phyloP scores from a whole-genome alignment of 1,140 invertebrate species.

The Drosophila tani region DNA sequence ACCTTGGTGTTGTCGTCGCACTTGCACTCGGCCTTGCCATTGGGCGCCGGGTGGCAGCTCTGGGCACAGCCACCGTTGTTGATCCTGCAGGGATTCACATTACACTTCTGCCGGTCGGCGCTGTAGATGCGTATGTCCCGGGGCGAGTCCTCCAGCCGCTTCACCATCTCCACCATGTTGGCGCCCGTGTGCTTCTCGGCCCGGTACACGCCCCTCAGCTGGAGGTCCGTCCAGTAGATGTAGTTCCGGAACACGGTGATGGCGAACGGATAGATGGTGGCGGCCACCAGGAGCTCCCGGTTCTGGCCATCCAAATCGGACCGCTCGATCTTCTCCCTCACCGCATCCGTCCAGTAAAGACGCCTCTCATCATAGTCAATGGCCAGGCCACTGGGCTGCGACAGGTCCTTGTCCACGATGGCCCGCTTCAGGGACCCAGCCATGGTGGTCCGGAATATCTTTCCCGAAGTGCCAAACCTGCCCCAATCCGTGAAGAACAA shows the following conservation, averaged over 20 bases:
- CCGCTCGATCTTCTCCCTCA: conserved; percentile 98
- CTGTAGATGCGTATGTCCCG: conserved; percentile 97
- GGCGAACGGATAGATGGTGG: conserved; percentile 98
- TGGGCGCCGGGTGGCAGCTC: conserved; percentile 95
- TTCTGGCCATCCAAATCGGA: conserved; percentile 94
- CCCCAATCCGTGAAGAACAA: conserved; percentile 98
- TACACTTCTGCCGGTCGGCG: conserved; percentile 91
- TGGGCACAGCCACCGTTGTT: conserved; percentile 98
- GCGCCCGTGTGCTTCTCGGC: conserved; percentile 99
- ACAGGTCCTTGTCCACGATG: conserved; percentile 95
- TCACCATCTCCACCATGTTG: conserved; percentile 97
- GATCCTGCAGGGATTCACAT: conserved; percentile 93
- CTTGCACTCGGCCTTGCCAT: conserved; percentile 93
- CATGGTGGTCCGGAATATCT: conserved; percentile 98
- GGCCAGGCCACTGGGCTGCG: conserved; percentile 97
- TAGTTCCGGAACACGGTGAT: conserved; percentile 96
- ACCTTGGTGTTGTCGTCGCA: conserved; percentile 94
- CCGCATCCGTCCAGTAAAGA: conserved; percentile 99
- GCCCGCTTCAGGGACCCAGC: conserved; percentile 96
- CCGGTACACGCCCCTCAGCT: conserved; percentile 96
- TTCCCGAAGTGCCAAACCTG: conserved; percentile 95
- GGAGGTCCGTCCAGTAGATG: conserved; percentile 99
- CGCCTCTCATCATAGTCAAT: conserved; percentile 98
- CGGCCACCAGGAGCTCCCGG: conserved; percentile 91
- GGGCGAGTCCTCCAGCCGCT: conserved; percentile 95